Conservation (phyloP, 2,113 vertebrate species). For the Hyperopisus bebe region DNA sequence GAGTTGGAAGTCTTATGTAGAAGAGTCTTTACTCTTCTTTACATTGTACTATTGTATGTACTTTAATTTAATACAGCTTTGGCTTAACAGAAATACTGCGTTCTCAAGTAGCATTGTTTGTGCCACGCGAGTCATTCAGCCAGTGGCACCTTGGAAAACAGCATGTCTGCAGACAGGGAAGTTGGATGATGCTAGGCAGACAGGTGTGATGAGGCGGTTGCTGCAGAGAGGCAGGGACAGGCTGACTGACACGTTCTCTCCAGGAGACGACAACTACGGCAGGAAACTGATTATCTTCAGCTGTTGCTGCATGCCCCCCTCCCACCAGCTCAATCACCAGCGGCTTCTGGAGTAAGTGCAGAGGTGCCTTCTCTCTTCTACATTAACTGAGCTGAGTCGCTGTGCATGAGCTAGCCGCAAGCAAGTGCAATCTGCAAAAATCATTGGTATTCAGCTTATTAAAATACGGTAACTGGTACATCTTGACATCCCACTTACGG, state of each 20-base stretch:
- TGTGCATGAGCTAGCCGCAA: background rate
- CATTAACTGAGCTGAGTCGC: background rate
- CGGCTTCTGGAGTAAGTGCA: constrained; percentile 71
- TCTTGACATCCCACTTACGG: background rate
- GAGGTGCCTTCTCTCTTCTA: background rate
- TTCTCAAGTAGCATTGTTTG: background rate
- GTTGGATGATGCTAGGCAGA: background rate
- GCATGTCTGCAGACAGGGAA: background rate
- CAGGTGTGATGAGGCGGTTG: background rate
- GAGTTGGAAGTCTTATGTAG: background rate
- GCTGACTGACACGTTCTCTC: constrained; percentile 19
- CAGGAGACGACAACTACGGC: constrained; percentile 75
- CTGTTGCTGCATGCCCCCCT: constrained; percentile 75
- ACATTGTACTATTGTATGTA: background rate
- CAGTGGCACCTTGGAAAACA: background rate
- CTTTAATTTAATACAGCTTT: background rate
- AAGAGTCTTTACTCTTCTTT: background rate
- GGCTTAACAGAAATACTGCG: background rate
- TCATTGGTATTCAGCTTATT: background rate
- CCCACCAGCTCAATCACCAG: constrained; percentile 74
- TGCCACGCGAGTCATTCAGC: background rate
- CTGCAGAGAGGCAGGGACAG: background rate
- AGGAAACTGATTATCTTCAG: constrained; percentile 75
- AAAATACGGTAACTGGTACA: background rate
- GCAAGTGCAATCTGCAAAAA: background rate